phyloP scores from a whole-genome alignment of 2,113 vertebrate genomes.

The Plectropomus leopardus region DNA sequence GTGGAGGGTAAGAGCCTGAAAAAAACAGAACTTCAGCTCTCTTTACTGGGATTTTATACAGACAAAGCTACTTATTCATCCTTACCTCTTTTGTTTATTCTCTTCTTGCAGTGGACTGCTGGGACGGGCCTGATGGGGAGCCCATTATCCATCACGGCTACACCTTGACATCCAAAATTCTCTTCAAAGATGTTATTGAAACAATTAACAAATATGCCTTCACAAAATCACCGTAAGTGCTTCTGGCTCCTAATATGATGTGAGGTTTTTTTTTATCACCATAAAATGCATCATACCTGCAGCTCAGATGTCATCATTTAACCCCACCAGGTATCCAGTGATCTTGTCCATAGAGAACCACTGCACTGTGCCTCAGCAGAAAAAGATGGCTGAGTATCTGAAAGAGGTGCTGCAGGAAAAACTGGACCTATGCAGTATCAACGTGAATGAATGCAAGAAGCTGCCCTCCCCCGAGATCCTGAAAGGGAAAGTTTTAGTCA shows the following conservation, averaged over 20 bases:
- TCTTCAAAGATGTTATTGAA: conserved; percentile 94
- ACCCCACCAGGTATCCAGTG: conserved; percentile 89
- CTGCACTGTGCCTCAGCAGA: conserved; percentile 94
- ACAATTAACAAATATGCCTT: conserved; percentile 95
- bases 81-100: not conserved
- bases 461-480: conserved; percentile 93
- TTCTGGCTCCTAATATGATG: not conserved
- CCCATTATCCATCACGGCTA: conserved; percentile 96
- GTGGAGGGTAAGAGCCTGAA: conserved; percentile 89
- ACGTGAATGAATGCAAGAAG: conserved; percentile 83
- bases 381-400: conserved; percentile 95
- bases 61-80: not conserved
- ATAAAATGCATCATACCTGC: not conserved
- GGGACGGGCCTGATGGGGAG: conserved; percentile 96
- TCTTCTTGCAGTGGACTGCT: conserved; percentile 91
- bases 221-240: conserved; percentile 91
- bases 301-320: not conserved
- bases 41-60: not conserved
- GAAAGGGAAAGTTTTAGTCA: conserved; percentile 95
- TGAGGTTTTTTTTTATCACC: not conserved
- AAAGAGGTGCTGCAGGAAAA: conserved; percentile 94
- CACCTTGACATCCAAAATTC: conserved; percentile 88
- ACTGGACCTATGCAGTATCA: conserved; percentile 90
- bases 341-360: conserved; percentile 98
- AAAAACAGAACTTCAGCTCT: not conserved